Conservation (phyloP, 2,113 vertebrate species). For the Semicossyphus pulcher region DNA sequence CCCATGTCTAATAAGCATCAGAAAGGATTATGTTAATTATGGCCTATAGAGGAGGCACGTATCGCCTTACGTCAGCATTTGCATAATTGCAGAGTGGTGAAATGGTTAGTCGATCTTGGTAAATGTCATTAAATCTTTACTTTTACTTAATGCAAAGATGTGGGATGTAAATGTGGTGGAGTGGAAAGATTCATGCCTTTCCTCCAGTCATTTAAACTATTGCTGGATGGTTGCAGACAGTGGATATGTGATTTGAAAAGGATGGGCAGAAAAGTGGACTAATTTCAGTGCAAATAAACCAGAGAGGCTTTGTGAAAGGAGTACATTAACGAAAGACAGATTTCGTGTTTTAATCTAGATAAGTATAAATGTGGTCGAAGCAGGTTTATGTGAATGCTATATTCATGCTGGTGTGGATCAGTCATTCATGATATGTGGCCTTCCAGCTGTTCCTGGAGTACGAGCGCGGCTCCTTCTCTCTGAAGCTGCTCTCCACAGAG, state of each 20-base stretch:
- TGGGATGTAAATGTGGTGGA: constrained; percentile 2
- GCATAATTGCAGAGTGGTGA: constrained; percentile 44
- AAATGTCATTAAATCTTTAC: constrained; percentile 46
- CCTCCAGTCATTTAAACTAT: too few relatives aligned
- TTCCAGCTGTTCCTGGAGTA: constrained; percentile 91
- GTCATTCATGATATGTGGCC: constrained; percentile 22
- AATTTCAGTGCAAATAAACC: background rate
- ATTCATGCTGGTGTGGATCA: background rate
- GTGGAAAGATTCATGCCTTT: constrained; percentile 13
- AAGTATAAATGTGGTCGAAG: background rate
- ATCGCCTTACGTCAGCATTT: constrained; percentile 42
- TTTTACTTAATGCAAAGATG: constrained; percentile 20
- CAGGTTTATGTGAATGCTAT: background rate
- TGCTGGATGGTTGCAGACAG: too few relatives aligned
- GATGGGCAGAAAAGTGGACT: background rate
- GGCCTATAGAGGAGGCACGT: constrained; percentile 22
- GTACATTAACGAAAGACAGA: background rate
- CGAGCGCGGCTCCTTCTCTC: constrained; percentile 88
- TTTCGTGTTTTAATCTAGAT: background rate
- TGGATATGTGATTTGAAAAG: too few relatives aligned
- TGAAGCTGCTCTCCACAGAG: constrained; percentile 91
- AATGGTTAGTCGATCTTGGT: constrained; percentile 22
- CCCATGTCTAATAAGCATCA: constrained; percentile 17
- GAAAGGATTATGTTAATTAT: constrained; percentile 69
- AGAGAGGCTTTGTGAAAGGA: background rate